Evolutionary conservation across 2,113 vertebrate species (phyloP).

Genomic region (Peromyscus leucopus): DNA sequence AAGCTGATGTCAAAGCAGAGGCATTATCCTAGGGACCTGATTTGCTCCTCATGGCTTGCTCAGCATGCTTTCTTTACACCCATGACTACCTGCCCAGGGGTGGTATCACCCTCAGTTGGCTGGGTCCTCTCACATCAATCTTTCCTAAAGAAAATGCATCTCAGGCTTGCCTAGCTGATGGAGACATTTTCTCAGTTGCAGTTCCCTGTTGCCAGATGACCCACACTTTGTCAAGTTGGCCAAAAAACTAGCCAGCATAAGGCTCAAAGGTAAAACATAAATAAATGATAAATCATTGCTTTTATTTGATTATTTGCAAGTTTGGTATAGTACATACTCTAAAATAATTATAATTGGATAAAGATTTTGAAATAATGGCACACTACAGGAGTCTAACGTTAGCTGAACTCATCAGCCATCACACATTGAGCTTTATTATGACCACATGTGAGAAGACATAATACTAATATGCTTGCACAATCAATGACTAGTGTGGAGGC

Average conservation of each 20-base stretch:
- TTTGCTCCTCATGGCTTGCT: background rate
- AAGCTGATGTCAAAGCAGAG: background rate
- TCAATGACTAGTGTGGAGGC: background rate
- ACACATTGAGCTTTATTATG: conserved; percentile 21
- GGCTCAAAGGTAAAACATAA: conserved; percentile 50
- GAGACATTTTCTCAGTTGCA: background rate
- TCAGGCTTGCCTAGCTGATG: background rate
- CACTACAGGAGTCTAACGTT: conserved; percentile 24
- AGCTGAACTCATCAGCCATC: background rate
- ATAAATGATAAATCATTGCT: background rate
- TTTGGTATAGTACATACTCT: conserved; percentile 27
- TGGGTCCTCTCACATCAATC: background rate
- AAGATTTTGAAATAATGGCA: conserved; percentile 53
- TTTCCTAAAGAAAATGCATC: background rate
- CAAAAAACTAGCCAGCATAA: background rate
- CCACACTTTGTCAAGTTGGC: background rate
- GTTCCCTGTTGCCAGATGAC: background rate
- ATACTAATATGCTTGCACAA: background rate
- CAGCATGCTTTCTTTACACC: background rate
- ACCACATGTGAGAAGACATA: background rate
- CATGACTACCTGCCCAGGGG: background rate
- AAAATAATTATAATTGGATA: conserved; percentile 69
- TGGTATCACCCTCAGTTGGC: too few species aligned
- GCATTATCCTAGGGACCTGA: background rate
- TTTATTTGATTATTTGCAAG: conserved; percentile 43